These are phyloP conservation scores for Anagrus nilaparvatae DNA, from an alignment of 1,140 invertebrate genomes.

Conservation along the genomic window DNA sequence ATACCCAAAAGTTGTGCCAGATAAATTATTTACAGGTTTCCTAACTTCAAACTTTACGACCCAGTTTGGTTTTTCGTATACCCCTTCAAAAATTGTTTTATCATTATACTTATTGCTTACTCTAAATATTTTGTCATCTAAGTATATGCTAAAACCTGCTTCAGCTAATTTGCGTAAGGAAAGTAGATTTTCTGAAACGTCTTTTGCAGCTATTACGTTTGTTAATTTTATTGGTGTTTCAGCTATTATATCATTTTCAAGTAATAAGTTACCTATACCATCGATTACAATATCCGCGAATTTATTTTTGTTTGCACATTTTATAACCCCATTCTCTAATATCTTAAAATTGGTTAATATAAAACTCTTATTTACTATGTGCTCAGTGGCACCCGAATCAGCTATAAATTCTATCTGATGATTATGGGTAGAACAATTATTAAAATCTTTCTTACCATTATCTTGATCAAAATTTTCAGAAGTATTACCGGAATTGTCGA, in stretches of 20 bases:
- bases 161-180: constrained; percentile 13
- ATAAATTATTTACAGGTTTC: not conserved
- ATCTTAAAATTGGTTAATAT: constrained; percentile 12
- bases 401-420: constrained; percentile 13
- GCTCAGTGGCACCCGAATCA: constrained; percentile 16
- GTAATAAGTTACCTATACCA: constrained; percentile 6
- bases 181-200: constrained; percentile 13
- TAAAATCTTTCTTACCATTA: not conserved
- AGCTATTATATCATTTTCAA: constrained; percentile 5
- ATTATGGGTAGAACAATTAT: constrained; percentile 1
- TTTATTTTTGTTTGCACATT: constrained; percentile 16
- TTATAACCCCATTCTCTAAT: constrained; percentile 5
- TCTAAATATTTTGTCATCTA: not conserved
- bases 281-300: constrained; percentile 10
- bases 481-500: too few species aligned
- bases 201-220: constrained; percentile 3
- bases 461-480: too few species aligned
- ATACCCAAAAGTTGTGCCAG: constrained; percentile 1
- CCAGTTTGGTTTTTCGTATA: constrained; percentile 12
- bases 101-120: not conserved
- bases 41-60: constrained; percentile 1
- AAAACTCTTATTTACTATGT: constrained; percentile 13
- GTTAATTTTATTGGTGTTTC: constrained; percentile 5
- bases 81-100: not conserved
- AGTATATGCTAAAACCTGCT: constrained; percentile 5